Percentiles rank a stretch among this genome's conserved stretches.
Evolutionary conservation across 2,888 invertebrate genomes (phyloP).

Genomic region (Tiliacea citrago): DNA sequence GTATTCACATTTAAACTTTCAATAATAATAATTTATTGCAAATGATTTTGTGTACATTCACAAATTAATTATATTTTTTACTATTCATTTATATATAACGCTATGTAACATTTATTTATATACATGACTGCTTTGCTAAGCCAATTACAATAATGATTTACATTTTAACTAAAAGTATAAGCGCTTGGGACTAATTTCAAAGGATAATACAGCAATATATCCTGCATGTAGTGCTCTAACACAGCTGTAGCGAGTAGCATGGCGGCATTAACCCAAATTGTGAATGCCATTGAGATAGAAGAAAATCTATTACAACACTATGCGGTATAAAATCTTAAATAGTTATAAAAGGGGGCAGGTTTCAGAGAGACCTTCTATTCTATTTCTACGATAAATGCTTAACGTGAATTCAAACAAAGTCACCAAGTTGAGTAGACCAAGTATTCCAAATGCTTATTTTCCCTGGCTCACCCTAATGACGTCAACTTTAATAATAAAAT

Average conservation of each 20-base stretch:
- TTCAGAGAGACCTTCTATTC: conserved; percentile 16
- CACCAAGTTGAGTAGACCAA: conserved; percentile 33
- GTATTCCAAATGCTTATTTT: conserved; percentile 40
- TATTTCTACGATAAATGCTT: conserved; percentile 57
- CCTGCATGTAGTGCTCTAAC: conserved; percentile 53
- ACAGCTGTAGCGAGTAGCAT: conserved; percentile 55
- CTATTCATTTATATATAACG: conserved; percentile 24
- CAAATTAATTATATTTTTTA: conserved; percentile 10
- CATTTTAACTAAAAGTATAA: conserved; percentile 57
- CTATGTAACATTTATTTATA: conserved; percentile 53
- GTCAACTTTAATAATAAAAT: conserved; percentile 45
- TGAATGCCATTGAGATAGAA: conserved; percentile 1
- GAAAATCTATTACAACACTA: neutral
- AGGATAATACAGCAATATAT: conserved; percentile 61
- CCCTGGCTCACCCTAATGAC: conserved; percentile 15
- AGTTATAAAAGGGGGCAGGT: neutral
- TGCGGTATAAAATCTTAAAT: neutral
- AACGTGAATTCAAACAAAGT: conserved; percentile 39
- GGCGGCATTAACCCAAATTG: conserved; percentile 23
- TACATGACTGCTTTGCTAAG: conserved; percentile 59
- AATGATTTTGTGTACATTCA: conserved; percentile 39
- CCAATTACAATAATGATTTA: conserved; percentile 60
- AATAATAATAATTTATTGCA: conserved; percentile 23
- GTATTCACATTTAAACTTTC: conserved; percentile 38
- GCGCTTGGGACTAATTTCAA: conserved; percentile 63